phyloP scores from a whole-genome alignment of 2,797 vertebrate genomes.

The Argyrosomus regius region DNA sequence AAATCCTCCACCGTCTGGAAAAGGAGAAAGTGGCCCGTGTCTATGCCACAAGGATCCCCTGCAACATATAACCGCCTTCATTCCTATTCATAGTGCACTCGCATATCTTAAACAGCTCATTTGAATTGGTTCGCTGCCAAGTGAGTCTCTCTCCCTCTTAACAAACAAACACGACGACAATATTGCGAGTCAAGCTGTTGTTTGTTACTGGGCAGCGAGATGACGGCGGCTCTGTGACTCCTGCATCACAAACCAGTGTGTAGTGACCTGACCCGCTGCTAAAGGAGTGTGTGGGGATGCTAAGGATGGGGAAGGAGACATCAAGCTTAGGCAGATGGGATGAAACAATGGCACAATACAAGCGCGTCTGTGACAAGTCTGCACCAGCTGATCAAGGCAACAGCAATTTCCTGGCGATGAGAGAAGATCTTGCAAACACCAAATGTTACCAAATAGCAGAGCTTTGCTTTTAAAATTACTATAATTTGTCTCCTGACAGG shows the following conservation, averaged over 20 bases:
- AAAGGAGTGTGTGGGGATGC: slow-evolving; percentile 57
- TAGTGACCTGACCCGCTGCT: slow-evolving; percentile 73
- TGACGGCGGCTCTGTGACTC: slow-evolving; percentile 68
- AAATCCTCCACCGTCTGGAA: slow-evolving; percentile 58
- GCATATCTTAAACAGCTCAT: slow-evolving; percentile 76
- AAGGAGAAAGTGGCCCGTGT: slow-evolving; percentile 33
- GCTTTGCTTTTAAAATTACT: slow-evolving; percentile 74
- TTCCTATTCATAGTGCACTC: slow-evolving; percentile 67
- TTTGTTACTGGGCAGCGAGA: slow-evolving; percentile 74
- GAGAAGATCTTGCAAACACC: slow-evolving; percentile 71
- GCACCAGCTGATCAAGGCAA: slow-evolving; percentile 73
- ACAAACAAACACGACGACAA: slow-evolving; percentile 77
- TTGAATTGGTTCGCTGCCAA: slow-evolving; percentile 76
- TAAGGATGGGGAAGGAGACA: slow-evolving; percentile 64
- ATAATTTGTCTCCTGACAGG: slow-evolving; percentile 73
- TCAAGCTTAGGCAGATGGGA: slow-evolving; percentile 79
- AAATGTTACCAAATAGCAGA: slow-evolving; percentile 75
- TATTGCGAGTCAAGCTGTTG: slow-evolving; percentile 81
- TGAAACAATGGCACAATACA: slow-evolving; percentile 68
- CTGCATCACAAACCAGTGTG: slow-evolving; percentile 67
- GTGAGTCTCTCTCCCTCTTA: slow-evolving; percentile 67
- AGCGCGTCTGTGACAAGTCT: slow-evolving; percentile 65
- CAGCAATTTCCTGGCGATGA: slow-evolving; percentile 67
- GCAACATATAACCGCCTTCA: slow-evolving; percentile 55
- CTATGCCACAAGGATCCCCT: slow-evolving; percentile 58